These are phyloP conservation scores for Syrrhaptes paradoxus DNA, from an alignment of 2,113 vertebrate species.

Conservation along the genomic window DNA sequence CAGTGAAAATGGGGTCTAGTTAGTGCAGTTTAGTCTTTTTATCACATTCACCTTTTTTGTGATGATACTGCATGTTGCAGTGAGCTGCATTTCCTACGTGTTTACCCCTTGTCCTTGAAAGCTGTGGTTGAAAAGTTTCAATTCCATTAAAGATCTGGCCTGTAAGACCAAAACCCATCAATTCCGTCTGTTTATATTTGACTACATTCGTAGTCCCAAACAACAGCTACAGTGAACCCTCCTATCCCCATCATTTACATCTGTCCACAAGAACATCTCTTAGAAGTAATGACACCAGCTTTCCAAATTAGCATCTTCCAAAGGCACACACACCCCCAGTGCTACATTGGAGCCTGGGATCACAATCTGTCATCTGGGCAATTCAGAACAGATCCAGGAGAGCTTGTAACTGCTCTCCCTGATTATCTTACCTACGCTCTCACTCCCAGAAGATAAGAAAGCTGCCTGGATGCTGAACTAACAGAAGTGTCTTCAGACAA, in stretches of 20 bases:
- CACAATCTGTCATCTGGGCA: background rate
- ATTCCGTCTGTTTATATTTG: background rate
- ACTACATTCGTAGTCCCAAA: background rate
- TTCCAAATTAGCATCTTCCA: background rate
- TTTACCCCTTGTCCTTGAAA: background rate
- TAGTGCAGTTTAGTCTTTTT: background rate
- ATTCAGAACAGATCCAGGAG: background rate
- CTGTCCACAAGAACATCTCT: background rate
- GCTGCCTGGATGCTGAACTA: background rate
- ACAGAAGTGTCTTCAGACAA: background rate
- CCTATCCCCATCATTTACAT: background rate
- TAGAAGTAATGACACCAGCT: background rate
- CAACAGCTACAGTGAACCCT: background rate
- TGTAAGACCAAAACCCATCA: background rate
- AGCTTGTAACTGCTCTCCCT: background rate
- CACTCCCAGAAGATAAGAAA: background rate
- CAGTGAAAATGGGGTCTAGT: background rate
- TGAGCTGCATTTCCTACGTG: background rate
- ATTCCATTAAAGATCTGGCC: background rate
- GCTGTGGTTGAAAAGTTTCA: background rate
- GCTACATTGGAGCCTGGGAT: background rate
- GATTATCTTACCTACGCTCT: background rate
- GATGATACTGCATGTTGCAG: background rate
- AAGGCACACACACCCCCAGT: background rate
- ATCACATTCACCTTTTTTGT: background rate